Evolutionary conservation across 1,140 invertebrate genomes (phyloP), one percentile per base, ranked within the genome.

Genomic region (Elymnias hypermnestra): DNA sequence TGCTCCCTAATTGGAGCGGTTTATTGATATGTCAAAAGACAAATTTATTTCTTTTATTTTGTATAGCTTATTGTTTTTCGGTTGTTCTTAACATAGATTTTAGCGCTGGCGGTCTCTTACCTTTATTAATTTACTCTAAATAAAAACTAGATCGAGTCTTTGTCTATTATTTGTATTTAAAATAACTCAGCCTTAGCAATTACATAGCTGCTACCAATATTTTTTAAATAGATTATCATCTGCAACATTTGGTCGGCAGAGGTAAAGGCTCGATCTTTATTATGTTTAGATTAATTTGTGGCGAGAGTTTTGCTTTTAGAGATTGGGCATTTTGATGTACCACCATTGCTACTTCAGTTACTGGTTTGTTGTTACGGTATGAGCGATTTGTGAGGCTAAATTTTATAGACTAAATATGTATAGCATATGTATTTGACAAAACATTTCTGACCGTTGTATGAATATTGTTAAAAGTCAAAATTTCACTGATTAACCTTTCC

Each of bases 221-320:
- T n/a, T n/a, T n/a, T n/a, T n/a, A n/a, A n/a, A n/a, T n/a, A n/a
- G n/a, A n/a, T n/a, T n/a, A n/a, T n/a, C 15, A 8, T 7, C 10
- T 26, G 25, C n/a, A 26, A 1, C 4, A 9, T 14, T 4, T 8
- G 12, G 6, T 8, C 22, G 1, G 12, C 26, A 21, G 39, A 53
- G 59, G 26, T 52, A 49, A 60, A 71, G 57, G 63, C 75, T 70
- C 76, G 66, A 75, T 79, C 68, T 54, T 12, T 42, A 37, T 57
- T 59, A 51, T 71, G 63, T 72, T 77, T 81, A 81, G 74, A 75
- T 72, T 77, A 74, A 73, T 77, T 77, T 72, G 72, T 79, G 68
- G 71, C 69, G 75, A 81, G 75, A 79, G 58, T 71, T 79, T 74
- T 72, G 72, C 66, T 78, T 84, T 75, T 69, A 74, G 54, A 67